Conservation (phyloP, 2,113 vertebrate species). For the Paratilapia polleni region DNA sequence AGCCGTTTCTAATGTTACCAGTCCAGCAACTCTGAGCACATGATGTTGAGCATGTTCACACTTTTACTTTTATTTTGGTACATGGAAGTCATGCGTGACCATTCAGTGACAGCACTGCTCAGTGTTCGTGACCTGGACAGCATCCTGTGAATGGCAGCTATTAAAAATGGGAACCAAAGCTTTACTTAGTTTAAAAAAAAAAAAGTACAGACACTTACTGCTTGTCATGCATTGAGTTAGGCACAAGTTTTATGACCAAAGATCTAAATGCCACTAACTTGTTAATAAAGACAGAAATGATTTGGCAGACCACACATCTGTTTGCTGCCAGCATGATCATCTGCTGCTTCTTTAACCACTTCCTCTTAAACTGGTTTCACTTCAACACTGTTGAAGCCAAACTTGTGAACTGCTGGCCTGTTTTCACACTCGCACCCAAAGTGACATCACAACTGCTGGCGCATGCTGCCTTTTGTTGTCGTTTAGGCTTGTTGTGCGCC, state of each 20-base stretch:
- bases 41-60: not conserved
- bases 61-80: not conserved
- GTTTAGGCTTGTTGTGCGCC: too few species aligned
- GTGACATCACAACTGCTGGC: not conserved
- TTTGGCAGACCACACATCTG: not conserved
- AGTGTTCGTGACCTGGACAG: not conserved
- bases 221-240: not conserved
- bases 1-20: not conserved
- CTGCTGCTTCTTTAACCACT: constrained; percentile 1
- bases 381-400: not conserved
- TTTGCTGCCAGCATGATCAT: not conserved
- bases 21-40: not conserved
- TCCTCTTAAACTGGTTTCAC: not conserved
- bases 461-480: not conserved
- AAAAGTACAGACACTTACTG: not conserved
- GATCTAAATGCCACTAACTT: not conserved
- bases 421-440: not conserved
- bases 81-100: not conserved
- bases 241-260: not conserved
- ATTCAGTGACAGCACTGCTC: not conserved
- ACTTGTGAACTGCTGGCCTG: too few species aligned
- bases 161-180: not conserved
- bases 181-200: too few species aligned
- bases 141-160: not conserved
- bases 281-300: not conserved